These are phyloP conservation scores for Tenthredo scrophulariae DNA, from an alignment of 2,888 invertebrate genomes.

Conservation along the genomic window DNA sequence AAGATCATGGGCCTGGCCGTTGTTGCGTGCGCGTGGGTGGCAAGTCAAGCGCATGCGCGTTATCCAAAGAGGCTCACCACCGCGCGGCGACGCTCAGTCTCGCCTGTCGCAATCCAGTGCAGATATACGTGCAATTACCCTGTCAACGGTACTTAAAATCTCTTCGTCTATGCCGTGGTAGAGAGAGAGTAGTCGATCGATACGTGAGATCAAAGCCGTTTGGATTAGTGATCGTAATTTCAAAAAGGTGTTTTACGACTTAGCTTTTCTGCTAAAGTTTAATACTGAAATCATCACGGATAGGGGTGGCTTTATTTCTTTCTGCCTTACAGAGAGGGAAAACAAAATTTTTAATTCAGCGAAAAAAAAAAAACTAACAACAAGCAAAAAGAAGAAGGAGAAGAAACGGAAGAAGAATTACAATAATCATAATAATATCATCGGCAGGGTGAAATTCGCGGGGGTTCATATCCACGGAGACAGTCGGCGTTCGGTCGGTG, in stretches of 20 bases:
- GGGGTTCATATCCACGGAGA: background rate
- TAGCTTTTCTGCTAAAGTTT: background rate
- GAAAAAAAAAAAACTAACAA: background rate
- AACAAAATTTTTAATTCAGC: no score
- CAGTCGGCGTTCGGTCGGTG: conserved; percentile 31
- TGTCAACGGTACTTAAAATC: conserved; percentile 64
- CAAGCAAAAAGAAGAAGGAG: background rate
- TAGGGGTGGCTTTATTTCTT: background rate
- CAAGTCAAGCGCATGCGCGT: conserved; percentile 66
- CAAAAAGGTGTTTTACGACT: conserved; percentile 1
- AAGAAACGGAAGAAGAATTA: background rate
- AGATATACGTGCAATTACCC: conserved; percentile 74
- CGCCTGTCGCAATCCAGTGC: conserved; percentile 74
- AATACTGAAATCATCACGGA: conserved; percentile 5
- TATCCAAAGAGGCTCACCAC: conserved; percentile 60
- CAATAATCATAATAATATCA: background rate
- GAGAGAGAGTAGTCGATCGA: background rate
- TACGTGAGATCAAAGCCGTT: conserved; percentile 5
- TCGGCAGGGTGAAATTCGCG: background rate
- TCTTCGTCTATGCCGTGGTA: conserved; percentile 42
- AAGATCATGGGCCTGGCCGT: conserved; percentile 55
- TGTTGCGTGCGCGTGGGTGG: conserved; percentile 52
- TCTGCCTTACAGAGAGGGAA: no score
- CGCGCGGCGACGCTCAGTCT: conserved; percentile 75
- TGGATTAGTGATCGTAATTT: conserved; percentile 20